Evolutionary conservation across 2,888 invertebrate genomes (phyloP).

Genomic region (Creontiades dilutus): DNA sequence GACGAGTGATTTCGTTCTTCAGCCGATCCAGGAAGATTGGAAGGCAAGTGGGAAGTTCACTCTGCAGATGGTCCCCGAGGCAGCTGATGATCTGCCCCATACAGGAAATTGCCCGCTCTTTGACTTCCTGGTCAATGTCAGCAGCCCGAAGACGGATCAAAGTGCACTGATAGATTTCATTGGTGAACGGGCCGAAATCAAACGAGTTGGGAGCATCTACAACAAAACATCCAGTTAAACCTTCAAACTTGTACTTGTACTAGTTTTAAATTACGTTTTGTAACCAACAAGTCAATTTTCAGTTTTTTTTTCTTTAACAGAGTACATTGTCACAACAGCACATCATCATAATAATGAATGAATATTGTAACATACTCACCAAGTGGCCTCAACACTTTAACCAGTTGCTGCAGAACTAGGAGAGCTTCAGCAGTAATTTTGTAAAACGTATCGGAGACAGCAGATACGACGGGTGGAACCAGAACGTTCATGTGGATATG

Average conservation of each 20-base stretch:
- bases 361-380: conserved; percentile 79
- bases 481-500: conserved; percentile 88
- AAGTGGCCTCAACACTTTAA: conserved; percentile 94
- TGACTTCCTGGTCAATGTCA: conserved; percentile 99
- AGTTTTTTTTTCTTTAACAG: too few relatives aligned
- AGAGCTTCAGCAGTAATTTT: conserved; percentile 99
- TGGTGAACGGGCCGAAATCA: conserved; percentile 89
- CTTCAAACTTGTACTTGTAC: too few relatives aligned
- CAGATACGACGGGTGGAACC: conserved; percentile 90
- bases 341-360: too few relatives aligned
- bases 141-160: conserved; percentile 92
- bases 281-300: too few relatives aligned
- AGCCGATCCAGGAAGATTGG: conserved; percentile 97
- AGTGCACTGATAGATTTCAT: conserved; percentile 90
- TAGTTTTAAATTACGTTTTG: too few relatives aligned
- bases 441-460: conserved; percentile 97
- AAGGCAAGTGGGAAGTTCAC: conserved; percentile 90
- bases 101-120: conserved; percentile 97
- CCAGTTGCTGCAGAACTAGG: conserved; percentile 93
- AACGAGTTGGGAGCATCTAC: conserved; percentile 81
- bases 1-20: conserved; percentile 96
- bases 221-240: not conserved
- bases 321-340: too few relatives aligned
- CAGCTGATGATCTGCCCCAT: conserved; percentile 97
- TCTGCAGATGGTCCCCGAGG: conserved; percentile 80